Percentiles rank a stretch among this genome's conserved stretches.
phyloP scores from a whole-genome alignment of 2,888 invertebrate species.

The Athetis lepigone region DNA sequence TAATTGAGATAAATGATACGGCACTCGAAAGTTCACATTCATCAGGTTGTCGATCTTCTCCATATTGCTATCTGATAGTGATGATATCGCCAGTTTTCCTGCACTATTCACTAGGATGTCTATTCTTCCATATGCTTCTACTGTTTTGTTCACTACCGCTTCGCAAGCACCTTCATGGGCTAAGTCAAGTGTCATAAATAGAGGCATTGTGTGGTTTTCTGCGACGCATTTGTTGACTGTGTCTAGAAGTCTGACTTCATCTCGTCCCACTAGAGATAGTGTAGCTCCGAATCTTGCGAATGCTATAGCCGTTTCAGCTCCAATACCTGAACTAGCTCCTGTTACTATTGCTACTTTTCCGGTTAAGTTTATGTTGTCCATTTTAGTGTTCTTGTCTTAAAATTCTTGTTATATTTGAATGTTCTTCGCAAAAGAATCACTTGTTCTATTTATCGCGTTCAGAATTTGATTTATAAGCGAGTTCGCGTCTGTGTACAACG shows the following conservation, averaged over 20 bases:
- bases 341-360: conserved; percentile 77
- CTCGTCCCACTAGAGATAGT: conserved; percentile 70
- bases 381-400: conserved; percentile 28
- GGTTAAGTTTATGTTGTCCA: conserved; percentile 69
- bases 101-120: conserved; percentile 76
- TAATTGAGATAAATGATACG: conserved; percentile 70
- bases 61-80: conserved; percentile 70
- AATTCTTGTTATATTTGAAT: background rate
- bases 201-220: conserved; percentile 55
- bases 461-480: background rate
- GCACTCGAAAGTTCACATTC: conserved; percentile 74
- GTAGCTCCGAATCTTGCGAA: conserved; percentile 71
- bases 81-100: conserved; percentile 67
- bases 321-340: conserved; percentile 77
- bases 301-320: conserved; percentile 72
- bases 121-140: conserved; percentile 71
- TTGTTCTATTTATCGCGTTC: conserved; percentile 8
- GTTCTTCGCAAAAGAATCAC: background rate
- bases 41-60: conserved; percentile 73
- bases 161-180: conserved; percentile 70
- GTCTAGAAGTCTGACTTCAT: conserved; percentile 66
- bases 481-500: conserved; percentile 11
- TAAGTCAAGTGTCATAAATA: conserved; percentile 68
- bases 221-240: conserved; percentile 68
- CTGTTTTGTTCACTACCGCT: conserved; percentile 68